Evolutionary conservation across 2,113 vertebrate genomes (phyloP), one percentile per base, ranked within the genome.

Genomic region (Amphilophus citrinellus): DNA sequence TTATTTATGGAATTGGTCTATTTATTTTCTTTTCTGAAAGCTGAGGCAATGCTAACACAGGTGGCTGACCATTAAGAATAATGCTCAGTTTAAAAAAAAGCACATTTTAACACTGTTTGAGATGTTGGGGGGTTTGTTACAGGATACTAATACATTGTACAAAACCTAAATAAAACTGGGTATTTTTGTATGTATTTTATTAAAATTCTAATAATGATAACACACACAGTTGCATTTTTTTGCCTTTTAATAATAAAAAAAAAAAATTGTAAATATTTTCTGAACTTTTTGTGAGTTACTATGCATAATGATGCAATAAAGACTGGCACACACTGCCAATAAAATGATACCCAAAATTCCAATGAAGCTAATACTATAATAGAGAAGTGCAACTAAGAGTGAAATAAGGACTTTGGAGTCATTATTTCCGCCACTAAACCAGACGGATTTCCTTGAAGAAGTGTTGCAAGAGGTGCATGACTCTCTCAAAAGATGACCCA

Each of bases 361-460:
- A 63, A 2, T 4, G 1, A 73, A 35, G 47, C 22, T 4, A 7
- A 75, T 44, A 62, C 14, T 71, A 4, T 20, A 71, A 76, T 5
- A 10, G 24, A 80, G 61, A 91, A 91, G 79, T 83, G 68, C n/a
- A 88, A 90, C 63, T 18, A 35, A 90, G 91, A 88, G 84, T 86
- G 77, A 90, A 89, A 89, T 17, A 56, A 20, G 32, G 5, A 44
- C 20, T 35, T 18, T 4, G 53, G 6, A 22, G 56, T 32, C 18
- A n/a, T 32, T 24, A 9, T 30, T 83, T 84, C 17, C 32, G 3
- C 17, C 22, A 22, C 27, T 0, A 10, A 4, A n/a, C 10, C 68
- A 83, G 83, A 81, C 71, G 20, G 61, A 79, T 79, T 85, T 87
- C 47, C 61, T 77, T 3, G 20, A 78, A 79, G 80, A 86, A 88